phyloP scores from a whole-genome alignment of 2,797 vertebrate species.

The Falco naumanni region DNA sequence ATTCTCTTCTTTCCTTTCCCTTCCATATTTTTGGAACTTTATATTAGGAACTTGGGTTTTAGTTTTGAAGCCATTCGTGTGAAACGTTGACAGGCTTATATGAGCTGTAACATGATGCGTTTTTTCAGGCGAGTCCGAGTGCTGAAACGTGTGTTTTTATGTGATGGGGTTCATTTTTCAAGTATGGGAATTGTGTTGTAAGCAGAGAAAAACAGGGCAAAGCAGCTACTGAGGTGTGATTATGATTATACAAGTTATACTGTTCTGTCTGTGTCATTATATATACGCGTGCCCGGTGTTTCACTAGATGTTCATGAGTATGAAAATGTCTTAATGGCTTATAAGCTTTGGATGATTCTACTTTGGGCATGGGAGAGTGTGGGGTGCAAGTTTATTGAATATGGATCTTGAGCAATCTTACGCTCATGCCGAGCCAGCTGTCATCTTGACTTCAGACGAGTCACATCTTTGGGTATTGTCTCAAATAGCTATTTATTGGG shows the following conservation, averaged over 20 bases:
- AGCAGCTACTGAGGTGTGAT: not conserved
- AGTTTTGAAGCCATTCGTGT: not conserved
- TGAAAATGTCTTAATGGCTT: not conserved
- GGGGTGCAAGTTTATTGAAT: not conserved
- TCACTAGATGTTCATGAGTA: fast-evolving
- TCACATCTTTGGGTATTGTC: not conserved
- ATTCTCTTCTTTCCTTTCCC: not conserved
- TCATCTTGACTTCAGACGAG: not conserved
- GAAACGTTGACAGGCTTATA: not conserved
- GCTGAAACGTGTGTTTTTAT: not conserved
- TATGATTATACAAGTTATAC: fast-evolving
- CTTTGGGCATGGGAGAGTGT: not conserved
- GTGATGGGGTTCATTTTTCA: not conserved
- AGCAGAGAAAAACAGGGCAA: not conserved
- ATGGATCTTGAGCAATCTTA: fast-evolving
- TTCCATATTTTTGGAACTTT: not conserved
- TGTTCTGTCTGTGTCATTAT: not conserved
- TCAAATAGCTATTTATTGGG: not conserved
- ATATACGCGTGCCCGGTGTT: fast-evolving
- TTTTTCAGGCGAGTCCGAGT: not conserved
- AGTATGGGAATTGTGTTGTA: not conserved
- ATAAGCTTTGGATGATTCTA: not conserved
- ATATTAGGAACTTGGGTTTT: not conserved
- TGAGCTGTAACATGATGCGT: not conserved
- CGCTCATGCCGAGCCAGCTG: not conserved